phyloP scores from a whole-genome alignment of 1,140 invertebrate species.

The Apis dorsata region DNA sequence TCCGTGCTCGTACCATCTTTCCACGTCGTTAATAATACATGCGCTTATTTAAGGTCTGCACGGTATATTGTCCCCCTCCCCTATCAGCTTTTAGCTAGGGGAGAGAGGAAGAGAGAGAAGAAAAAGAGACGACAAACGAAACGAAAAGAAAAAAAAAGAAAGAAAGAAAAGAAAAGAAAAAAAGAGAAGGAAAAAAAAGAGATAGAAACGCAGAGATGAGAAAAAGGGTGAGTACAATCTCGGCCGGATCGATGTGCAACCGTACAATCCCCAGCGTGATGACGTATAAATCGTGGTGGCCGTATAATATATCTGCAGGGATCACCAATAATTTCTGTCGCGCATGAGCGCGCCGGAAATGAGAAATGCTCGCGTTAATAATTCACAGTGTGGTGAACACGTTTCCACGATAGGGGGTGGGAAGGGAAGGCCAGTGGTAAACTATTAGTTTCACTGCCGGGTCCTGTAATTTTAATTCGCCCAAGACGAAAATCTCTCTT shows the following conservation, averaged over 20 bases:
- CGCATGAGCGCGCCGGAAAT: constrained; percentile 37
- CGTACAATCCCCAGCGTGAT: constrained; percentile 15
- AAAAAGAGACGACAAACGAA: too few species aligned
- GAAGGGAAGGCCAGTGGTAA: background rate
- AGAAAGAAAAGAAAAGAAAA: background rate
- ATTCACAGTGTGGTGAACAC: constrained; percentile 42
- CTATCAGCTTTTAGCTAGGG: background rate
- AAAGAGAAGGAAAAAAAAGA: background rate
- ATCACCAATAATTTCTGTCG: constrained; percentile 48
- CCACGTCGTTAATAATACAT: constrained; percentile 23
- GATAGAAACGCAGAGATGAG: too few species aligned
- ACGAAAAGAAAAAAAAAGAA: too few species aligned
- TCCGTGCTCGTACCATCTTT: background rate
- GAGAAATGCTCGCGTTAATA: constrained; percentile 53
- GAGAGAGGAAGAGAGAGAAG: background rate
- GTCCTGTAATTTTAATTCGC: constrained; percentile 45
- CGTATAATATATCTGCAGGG: constrained; percentile 48
- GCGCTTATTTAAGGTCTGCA: constrained; percentile 17
- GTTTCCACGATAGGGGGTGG: background rate
- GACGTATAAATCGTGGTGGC: constrained; percentile 40
- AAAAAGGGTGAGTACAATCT: background rate
- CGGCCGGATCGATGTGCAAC: constrained; percentile 16
- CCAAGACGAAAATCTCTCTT: background rate
- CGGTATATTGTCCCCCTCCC: constrained; percentile 6
- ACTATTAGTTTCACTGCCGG: constrained; percentile 4